Base-by-base conservation (phyloP, 2,797 vertebrate species). In the Sebastes nivosus region DNA sequence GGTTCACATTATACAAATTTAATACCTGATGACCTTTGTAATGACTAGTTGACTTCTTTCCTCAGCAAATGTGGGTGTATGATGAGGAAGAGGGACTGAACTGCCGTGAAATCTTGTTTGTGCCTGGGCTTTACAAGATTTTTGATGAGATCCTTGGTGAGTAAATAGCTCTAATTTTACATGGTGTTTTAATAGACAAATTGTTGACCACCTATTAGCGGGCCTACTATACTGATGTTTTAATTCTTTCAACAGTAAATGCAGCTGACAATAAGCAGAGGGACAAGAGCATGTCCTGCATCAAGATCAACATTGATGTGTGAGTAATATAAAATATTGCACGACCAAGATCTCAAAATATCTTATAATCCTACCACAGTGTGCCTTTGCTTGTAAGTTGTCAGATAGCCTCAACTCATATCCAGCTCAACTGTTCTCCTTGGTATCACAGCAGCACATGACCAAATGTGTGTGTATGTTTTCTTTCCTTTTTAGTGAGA, bases 241-340 rank as follows among this genome's bases (percentile, higher is more conserved):
- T 27, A 27, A 7, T 67, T 32, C 2, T 85, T 70, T 75, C 14
- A 84, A 50, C 78, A 99, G 98, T 99, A 76, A 99, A 99, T 87
- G 98, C 98, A 20, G 97, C 98, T 25, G 99, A 99, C 95, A 99
- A 99, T 90, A 99, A 99, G 90, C 99, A 99, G 93, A 97, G 99
- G 75, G 99, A 99, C 75, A 96, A 97, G 50, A 96, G 32, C 90
- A 99, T 99, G 99, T 96, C 97, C 2, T 97, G 96, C 92, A 99
- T 99, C 87, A 98, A 97, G 94, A 86, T 99, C 87, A 97, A 93
- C 59, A 97, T 99, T 83, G 98, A 99, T 79, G 91, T 96, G 98
- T 99, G 94, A 97, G 98, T 98, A 58, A 66, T 68, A 6, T 14
- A 50, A 54, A 6, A 34, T 4, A 11, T 10, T 50, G 6, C 20